These are phyloP conservation scores for Brachionus rotundiformis DNA, from an alignment of 1,140 invertebrate species.

Conservation along the genomic window DNA sequence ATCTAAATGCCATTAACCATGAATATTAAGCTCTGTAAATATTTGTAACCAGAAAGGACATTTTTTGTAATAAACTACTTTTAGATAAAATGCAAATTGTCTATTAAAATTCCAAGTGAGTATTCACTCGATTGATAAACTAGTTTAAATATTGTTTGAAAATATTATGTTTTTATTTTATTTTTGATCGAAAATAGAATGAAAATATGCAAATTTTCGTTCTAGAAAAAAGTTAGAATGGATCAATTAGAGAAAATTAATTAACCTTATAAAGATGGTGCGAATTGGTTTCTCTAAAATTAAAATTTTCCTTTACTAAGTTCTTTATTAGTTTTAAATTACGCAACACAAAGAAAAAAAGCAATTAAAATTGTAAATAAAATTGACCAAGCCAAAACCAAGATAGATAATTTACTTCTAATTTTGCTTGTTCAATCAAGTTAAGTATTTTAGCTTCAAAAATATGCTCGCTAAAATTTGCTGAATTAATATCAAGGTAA, in stretches of 20 bases:
- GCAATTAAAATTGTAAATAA: slow-evolving; percentile 16
- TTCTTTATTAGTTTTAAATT: slow-evolving; percentile 4
- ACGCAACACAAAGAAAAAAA: slow-evolving; percentile 17
- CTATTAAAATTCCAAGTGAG: not conserved
- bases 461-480: not conserved
- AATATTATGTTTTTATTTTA: not conserved
- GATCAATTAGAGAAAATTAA: slow-evolving; percentile 45
- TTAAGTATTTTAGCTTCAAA: not conserved
- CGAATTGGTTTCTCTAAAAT: not conserved
- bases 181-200: not conserved
- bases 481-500: slow-evolving; percentile 24
- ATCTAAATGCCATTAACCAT: slow-evolving; percentile 25
- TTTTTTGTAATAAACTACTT: not conserved
- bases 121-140: slow-evolving; percentile 29
- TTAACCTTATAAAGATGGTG: slow-evolving; percentile 32
- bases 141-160: slow-evolving; percentile 24
- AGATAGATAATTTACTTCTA: not conserved
- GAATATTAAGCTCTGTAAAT: slow-evolving; percentile 10
- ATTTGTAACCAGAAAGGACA: slow-evolving; percentile 19
- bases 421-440: not conserved
- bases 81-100: slow-evolving; percentile 20
- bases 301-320: not conserved
- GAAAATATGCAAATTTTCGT: slow-evolving; percentile 41
- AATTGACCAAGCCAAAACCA: not conserved
- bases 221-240: not conserved